phyloP scores from a whole-genome alignment of 2,113 vertebrate species.

The Heterochromis multidens region DNA sequence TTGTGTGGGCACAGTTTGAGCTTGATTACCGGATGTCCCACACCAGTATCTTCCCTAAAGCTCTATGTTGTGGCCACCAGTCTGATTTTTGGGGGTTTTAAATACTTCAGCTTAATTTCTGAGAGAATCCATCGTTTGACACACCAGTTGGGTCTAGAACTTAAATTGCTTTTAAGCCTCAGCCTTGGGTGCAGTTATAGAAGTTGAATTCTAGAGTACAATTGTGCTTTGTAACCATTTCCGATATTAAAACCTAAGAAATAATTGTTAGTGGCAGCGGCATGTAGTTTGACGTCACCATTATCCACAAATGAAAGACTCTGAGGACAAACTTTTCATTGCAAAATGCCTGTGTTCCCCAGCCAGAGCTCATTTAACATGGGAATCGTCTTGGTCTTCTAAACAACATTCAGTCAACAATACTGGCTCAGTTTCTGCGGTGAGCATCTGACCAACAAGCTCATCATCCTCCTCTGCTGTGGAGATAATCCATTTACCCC shows the following conservation, averaged over 20 bases:
- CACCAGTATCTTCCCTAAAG: neutral
- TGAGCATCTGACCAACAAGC: neutral
- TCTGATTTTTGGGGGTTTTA: neutral
- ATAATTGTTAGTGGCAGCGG: neutral
- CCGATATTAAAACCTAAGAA: neutral
- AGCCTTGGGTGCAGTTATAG: neutral
- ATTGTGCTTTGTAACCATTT: neutral
- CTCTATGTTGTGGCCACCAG: neutral
- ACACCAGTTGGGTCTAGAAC: fast-evolving
- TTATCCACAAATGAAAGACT: neutral
- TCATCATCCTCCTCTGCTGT: neutral
- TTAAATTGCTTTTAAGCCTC: neutral
- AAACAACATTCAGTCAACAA: neutral
- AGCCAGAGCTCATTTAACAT: neutral
- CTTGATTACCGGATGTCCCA: neutral
- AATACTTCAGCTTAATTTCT: neutral
- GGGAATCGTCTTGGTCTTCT: neutral
- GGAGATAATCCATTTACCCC: neutral
- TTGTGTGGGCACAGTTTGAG: neutral
- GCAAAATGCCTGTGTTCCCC: neutral
- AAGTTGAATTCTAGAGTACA: neutral
- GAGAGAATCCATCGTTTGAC: neutral
- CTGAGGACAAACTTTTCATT: fast-evolving
- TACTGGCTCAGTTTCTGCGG: neutral
- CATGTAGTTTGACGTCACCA: neutral